Evolutionary conservation across 2,113 vertebrate species (phyloP).

Genomic region (Alouatta palliata): DNA sequence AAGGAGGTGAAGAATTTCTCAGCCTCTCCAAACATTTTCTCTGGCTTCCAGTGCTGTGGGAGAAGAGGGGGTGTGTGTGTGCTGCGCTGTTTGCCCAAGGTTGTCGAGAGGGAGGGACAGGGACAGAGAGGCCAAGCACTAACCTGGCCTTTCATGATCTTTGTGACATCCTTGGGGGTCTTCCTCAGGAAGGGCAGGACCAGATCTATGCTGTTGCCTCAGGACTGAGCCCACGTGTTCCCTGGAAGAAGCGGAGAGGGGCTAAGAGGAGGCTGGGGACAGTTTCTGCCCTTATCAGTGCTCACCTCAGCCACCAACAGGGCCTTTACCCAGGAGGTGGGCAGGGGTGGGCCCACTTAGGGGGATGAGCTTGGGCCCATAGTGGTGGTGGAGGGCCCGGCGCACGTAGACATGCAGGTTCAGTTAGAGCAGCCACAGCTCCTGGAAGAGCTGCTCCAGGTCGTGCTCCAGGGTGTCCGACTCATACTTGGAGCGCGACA

Average conservation of each 20-base stretch:
- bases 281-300: fast-evolving
- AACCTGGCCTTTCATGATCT: slow-evolving; percentile 92
- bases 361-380: slow-evolving; percentile 86
- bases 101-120: fast-evolving
- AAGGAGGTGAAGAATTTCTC: slow-evolving; percentile 91
- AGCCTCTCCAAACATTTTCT: slow-evolving; percentile 91
- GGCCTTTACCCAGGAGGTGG: slow-evolving; percentile 91
- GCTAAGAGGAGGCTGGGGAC: background rate
- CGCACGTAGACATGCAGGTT: slow-evolving; percentile 93
- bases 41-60: slow-evolving; percentile 89
- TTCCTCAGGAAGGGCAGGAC: slow-evolving; percentile 89
- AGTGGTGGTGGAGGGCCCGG: slow-evolving; percentile 88
- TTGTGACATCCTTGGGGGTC: slow-evolving; percentile 92
- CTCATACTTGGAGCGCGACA: slow-evolving; percentile 94
- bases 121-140: background rate
- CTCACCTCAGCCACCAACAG: background rate
- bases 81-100: background rate
- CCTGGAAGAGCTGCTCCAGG: slow-evolving; percentile 89
- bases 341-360: slow-evolving; percentile 93
- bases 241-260: slow-evolving; percentile 80
- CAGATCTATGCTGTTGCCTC: slow-evolving; percentile 93
- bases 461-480: slow-evolving; percentile 90
- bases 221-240: slow-evolving; percentile 98
- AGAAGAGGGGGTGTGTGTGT: background rate
- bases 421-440: slow-evolving; percentile 93